Base-by-base conservation (phyloP, 2,888 invertebrate genomes). In the Nymphalis polychloros region DNA sequence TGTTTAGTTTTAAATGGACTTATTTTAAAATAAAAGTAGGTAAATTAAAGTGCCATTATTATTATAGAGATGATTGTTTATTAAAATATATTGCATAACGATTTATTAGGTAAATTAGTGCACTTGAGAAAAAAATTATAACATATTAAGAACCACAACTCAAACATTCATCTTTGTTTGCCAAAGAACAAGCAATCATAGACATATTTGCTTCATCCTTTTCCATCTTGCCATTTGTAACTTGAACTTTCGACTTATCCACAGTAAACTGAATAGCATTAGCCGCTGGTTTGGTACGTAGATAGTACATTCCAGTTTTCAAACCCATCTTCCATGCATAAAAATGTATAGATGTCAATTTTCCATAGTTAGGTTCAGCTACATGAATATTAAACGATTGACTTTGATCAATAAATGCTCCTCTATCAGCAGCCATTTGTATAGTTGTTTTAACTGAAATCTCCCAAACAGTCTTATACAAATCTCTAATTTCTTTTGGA, bases 241-340 rank as follows among this genome's bases (percentile, higher is more conserved):
- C 78, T 72, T 78, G 83, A 8, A 84, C 85, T 78, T 90, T 91
- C 1, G 86, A 81, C 84, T 99, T 99, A 87, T 99, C 98, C 0
- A 99, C 98, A 0, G 99, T 99, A 86, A 99, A 99, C 84, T 99
- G 98, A 77, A 99, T 98, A 7, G 99, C 98, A 85, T 97, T 96
- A 1, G 97, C 98, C 0, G 99, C 99, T 8, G 99, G 98, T 84
- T 98, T 98, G 0, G 98, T 99, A 62, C 99, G 94, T 74, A 99
- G 92, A 85, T 99, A 99, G 87, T 99, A 99, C 99, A 99, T 99
- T 63, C 99, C 99, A 1, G 99, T 99, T 92, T 99, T 99, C 68
- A 99, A 92, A 4, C 99, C 99, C 89, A 96, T 94, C 90, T 97
- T 96, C 99, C 99, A 99, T 0, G 97, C 97, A 85, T 97, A 97